Evolutionary conservation across 2,888 invertebrate species (phyloP).

Genomic region (Amaurobius ferox): DNA sequence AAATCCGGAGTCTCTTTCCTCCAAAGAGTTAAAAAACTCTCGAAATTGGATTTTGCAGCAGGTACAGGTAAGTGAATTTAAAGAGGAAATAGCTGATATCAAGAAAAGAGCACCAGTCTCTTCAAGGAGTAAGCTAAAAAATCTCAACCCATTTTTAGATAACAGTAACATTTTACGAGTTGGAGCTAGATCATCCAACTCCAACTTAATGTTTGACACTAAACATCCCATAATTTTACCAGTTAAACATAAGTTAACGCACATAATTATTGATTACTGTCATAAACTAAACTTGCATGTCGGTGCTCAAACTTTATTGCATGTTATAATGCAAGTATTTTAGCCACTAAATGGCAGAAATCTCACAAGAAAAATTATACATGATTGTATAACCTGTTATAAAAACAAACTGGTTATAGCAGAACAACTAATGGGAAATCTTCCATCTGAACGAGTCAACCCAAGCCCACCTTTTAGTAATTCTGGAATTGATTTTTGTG

Average conservation of each 20-base stretch:
- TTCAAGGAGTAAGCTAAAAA: constrained; percentile 4
- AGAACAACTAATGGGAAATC: constrained; percentile 12
- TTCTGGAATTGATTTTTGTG: constrained; percentile 36
- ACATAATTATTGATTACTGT: neutral
- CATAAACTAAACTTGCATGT: constrained; percentile 8
- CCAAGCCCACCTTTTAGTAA: constrained; percentile 11
- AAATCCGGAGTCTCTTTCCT: too few relatives aligned
- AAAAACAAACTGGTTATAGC: neutral
- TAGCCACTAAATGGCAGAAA: constrained; percentile 2
- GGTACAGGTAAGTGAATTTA: too few relatives aligned
- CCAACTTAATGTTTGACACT: neutral
- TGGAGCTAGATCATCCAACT: neutral
- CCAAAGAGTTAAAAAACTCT: too few relatives aligned
- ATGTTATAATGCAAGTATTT: too few relatives aligned
- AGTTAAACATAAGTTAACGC: neutral
- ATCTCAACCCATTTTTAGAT: constrained; percentile 20
- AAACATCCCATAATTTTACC: neutral
- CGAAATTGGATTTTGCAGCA: too few relatives aligned
- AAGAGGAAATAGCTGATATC: too few relatives aligned
- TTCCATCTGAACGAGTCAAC: constrained; percentile 16
- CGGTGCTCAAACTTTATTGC: neutral
- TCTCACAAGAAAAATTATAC: neutral
- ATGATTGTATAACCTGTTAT: constrained; percentile 4
- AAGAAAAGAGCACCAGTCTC: neutral
- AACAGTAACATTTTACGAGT: neutral